phyloP scores from a whole-genome alignment of 2,888 invertebrate genomes.

The Petrophora chlorosata region DNA sequence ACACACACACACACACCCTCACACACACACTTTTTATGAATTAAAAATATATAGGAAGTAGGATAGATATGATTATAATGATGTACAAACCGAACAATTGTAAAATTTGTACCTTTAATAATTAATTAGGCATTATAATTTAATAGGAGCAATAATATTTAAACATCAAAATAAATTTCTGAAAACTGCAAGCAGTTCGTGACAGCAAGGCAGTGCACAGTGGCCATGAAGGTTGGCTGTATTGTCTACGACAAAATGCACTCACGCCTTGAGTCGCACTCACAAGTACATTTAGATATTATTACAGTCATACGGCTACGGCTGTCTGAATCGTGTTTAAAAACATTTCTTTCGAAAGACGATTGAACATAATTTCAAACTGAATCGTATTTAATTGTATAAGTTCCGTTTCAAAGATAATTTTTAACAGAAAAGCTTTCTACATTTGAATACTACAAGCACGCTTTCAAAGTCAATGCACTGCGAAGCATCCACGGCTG shows the following conservation, averaged over 20 bases:
- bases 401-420: neutral
- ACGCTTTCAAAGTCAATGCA: constrained; percentile 15
- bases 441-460: constrained; percentile 1
- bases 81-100: too few relatives aligned
- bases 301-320: constrained; percentile 69
- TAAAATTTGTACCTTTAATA: too few relatives aligned
- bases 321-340: constrained; percentile 64
- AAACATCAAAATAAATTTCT: too few relatives aligned
- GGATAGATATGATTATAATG: too few relatives aligned
- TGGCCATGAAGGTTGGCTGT: constrained; percentile 8
- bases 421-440: neutral
- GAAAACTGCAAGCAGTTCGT: constrained; percentile 2
- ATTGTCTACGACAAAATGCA: constrained; percentile 69
- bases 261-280: constrained; percentile 67
- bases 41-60: too few relatives aligned
- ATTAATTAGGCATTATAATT: too few relatives aligned
- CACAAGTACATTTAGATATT: constrained; percentile 77
- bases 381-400: too few relatives aligned
- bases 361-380: too few relatives aligned
- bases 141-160: too few relatives aligned
- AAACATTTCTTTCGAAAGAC: too few relatives aligned
- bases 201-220: constrained; percentile 11
- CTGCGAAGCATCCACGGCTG: constrained; percentile 4
- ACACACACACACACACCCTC: too few relatives aligned
- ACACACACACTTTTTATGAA: too few relatives aligned